A percentile compares a stretch with the other conserved stretches of the same genome.
Conservation (phyloP, 1,140 invertebrate genomes). For the Tachypleus tridentatus region DNA sequence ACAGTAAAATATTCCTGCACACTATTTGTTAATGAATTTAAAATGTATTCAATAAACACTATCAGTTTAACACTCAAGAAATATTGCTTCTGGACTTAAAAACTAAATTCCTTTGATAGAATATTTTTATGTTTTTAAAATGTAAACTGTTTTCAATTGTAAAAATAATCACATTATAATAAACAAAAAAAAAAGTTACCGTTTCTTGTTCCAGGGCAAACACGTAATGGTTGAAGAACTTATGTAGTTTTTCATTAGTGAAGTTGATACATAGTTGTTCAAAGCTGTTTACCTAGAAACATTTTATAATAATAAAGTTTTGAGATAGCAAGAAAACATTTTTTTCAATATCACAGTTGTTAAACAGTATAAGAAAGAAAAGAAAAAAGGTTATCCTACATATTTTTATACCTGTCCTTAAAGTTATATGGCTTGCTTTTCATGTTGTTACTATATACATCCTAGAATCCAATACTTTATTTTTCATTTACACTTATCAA, state of each 20-base stretch:
- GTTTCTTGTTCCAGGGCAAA: constrained; percentile 85
- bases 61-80: background rate
- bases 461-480: no score
- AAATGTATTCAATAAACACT: background rate
- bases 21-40: background rate
- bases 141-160: no score
- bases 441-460: no score
- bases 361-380: constrained; percentile 53
- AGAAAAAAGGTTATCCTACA: background rate
- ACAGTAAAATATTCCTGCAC: no score
- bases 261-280: constrained; percentile 98
- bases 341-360: constrained; percentile 38
- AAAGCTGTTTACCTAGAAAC: constrained; percentile 76
- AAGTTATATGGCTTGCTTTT: no score
- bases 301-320: constrained; percentile 97
- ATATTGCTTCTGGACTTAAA: no score
- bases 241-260: constrained; percentile 95
- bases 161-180: no score
- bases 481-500: no score
- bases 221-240: constrained; percentile 96
- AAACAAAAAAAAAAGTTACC: constrained; percentile 45
- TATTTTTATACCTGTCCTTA: no score
- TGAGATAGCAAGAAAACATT: constrained; percentile 73
- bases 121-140: background rate
- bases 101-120: constrained; percentile 6